These are phyloP conservation scores for Ochropleura leucogaster DNA, from an alignment of 2,888 invertebrate genomes.

Conservation along the genomic window DNA sequence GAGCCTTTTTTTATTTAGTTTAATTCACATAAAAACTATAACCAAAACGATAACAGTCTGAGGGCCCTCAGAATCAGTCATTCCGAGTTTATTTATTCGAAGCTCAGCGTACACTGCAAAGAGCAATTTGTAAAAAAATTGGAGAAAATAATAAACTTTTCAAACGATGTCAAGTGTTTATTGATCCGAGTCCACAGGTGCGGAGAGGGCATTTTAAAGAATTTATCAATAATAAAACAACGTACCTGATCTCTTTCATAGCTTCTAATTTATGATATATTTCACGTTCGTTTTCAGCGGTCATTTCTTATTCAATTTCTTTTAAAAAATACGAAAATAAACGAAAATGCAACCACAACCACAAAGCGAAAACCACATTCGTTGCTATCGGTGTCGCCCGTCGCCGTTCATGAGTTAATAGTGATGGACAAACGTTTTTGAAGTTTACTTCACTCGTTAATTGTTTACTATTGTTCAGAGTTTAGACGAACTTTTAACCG, in stretches of 20 bases:
- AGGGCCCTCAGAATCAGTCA: not conserved
- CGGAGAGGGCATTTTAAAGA: slow-evolving; percentile 72
- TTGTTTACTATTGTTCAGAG: not conserved
- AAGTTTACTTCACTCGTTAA: not conserved
- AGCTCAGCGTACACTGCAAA: not conserved
- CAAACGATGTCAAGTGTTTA: slow-evolving; percentile 79
- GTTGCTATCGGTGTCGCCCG: not conserved
- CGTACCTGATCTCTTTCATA: slow-evolving; percentile 97
- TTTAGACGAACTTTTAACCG: not conserved
- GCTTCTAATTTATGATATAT: slow-evolving; percentile 98
- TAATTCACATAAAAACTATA: not conserved
- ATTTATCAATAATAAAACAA: slow-evolving; percentile 48
- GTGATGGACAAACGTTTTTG: not conserved
- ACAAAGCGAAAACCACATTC: slow-evolving; percentile 59
- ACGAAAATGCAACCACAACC: slow-evolving; percentile 73
- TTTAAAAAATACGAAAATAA: slow-evolving; percentile 66
- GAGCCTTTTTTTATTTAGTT: not conserved
- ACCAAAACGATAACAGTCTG: not conserved
- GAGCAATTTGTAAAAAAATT: not conserved
- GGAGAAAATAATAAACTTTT: slow-evolving; percentile 48
- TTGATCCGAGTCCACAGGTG: slow-evolving; percentile 90
- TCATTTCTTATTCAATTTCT: slow-evolving; percentile 87
- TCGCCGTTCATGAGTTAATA: slow-evolving; percentile 9
- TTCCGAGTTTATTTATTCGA: not conserved
- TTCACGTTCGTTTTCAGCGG: slow-evolving; percentile 95